Percentiles rank a stretch among this genome's conserved stretches.
Evolutionary conservation across 2,888 invertebrate species (phyloP).

Genomic region (Sussaba pulchella): DNA sequence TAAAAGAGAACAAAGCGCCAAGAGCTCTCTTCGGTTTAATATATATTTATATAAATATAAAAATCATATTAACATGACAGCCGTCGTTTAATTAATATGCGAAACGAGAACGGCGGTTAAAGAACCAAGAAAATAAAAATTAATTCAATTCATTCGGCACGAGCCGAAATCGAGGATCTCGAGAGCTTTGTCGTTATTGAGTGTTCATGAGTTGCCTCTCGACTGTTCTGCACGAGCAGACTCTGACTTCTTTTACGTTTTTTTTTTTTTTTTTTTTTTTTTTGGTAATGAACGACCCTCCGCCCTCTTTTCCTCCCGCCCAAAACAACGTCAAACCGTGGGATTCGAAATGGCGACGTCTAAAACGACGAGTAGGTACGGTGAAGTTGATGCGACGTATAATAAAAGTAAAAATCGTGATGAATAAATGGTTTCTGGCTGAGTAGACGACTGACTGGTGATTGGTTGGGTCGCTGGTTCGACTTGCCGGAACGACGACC

Average conservation of each 20-base stretch:
- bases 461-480: too few relatives aligned
- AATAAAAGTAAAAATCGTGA: constrained; percentile 9
- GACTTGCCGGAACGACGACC: constrained; percentile 7
- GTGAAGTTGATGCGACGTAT: neutral
- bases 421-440: constrained; percentile 21
- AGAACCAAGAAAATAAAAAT: neutral
- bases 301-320: neutral
- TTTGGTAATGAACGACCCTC: neutral
- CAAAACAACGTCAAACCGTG: neutral
- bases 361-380: neutral
- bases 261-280: too few relatives aligned
- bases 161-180: constrained; percentile 1
- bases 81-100: neutral
- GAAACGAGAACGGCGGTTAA: neutral
- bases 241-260: too few relatives aligned
- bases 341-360: constrained; percentile 2
- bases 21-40: too few relatives aligned
- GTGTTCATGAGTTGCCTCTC: constrained; percentile 18
- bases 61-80: neutral
- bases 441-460: neutral
- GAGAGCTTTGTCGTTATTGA: neutral
- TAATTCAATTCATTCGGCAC: constrained; percentile 17
- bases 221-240: neutral
- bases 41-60: neutral
- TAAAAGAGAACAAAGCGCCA: neutral